Base-by-base conservation (phyloP, 2,888 invertebrate species). In the Laothoe populi region DNA sequence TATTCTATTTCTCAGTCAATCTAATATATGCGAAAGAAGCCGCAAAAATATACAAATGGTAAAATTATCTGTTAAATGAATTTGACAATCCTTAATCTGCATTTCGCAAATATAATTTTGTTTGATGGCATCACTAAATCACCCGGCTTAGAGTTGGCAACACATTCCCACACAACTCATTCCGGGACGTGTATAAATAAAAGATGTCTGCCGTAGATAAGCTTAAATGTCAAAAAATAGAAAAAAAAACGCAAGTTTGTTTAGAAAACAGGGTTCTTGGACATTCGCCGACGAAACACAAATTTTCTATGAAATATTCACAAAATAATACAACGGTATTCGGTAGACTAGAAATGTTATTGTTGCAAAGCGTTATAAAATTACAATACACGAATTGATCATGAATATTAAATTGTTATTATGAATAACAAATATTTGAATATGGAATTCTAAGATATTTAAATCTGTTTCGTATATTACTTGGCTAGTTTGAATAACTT, bases 121-220 rank as follows among this genome's bases (percentile, higher is more conserved):
- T 31, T 53, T 53, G 19, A 53, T 53, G 53, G 53, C 35, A 35
- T 11, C 53, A 35, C 53, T 53, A 53, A 53, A 53, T 53, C 53
- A 53, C 35, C 4, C 31, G 19, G 53, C 53, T 31, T 8, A 53
- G 24, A 49, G 53, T 53, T 53, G 31, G 53, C 53, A 53, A 35
- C 53, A 31, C 19, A 53, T 59, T 59, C 59, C 19, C 59, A 59
- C 59, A 59, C 59, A 59, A 59, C 45, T 59, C 59, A 59, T 59
- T 59, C 42, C 59, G 31, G 19, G 19, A 24, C 19, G 31, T 19
- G 45, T 31, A 45, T 45, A 59, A 59, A 59, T 59, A 59, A 59
- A 59, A 59, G 59, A 59, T 59, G 59, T 59, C 59, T 59, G 31
- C 8, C 31, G 31, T 31, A 45, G 59, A 59, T 59, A 59, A 59